A percentile compares a stretch with the other conserved stretches of the same genome.
phyloP scores from a whole-genome alignment of 2,113 vertebrate genomes.

The Limnothrissa miodon region DNA sequence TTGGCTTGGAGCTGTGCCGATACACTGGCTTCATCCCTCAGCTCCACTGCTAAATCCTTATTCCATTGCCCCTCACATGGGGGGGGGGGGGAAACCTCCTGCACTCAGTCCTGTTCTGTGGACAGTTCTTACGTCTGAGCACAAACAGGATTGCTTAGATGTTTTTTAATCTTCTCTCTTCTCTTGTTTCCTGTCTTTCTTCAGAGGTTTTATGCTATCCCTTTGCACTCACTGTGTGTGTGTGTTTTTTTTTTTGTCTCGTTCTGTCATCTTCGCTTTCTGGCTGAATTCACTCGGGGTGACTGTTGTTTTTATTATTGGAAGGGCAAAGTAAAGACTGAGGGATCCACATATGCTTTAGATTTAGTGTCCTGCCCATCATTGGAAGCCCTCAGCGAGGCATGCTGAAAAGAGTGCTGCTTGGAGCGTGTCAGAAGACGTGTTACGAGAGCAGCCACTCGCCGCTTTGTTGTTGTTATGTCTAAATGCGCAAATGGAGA shows the following conservation, averaged over 20 bases:
- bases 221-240: background rate
- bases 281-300: background rate
- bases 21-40: background rate
- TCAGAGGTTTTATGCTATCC: background rate
- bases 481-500: background rate
- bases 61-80: background rate
- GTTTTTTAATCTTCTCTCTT: background rate
- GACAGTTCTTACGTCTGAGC: background rate
- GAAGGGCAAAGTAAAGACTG: background rate
- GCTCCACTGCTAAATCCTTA: background rate
- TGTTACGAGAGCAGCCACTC: background rate
- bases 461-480: background rate
- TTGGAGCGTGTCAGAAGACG: background rate
- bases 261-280: background rate
- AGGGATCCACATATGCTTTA: background rate
- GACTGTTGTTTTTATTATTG: background rate
- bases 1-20: background rate
- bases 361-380: background rate
- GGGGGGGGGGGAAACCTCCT: background rate
- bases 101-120: background rate
- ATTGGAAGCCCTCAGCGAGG: background rate
- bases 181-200: background rate
- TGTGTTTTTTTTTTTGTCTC: background rate
- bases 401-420: background rate
- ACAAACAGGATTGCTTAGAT: background rate